Conservation (phyloP, 1,140 invertebrate species). For the Hesperophylax magnus region DNA sequence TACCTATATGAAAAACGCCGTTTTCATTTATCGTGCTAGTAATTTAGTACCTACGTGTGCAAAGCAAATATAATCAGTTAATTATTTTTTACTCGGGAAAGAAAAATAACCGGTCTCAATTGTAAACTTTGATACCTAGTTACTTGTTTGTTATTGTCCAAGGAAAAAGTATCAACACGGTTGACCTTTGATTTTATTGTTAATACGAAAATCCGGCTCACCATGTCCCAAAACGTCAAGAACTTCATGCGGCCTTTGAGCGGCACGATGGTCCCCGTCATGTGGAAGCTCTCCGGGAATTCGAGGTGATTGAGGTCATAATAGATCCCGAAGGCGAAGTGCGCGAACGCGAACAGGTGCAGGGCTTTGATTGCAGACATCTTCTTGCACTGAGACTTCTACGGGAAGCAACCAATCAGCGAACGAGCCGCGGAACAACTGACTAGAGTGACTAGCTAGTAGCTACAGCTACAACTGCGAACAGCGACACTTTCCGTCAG, state of each 20-base stretch:
- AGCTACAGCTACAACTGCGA: no score
- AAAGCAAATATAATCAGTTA: no score
- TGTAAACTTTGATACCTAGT: no score
- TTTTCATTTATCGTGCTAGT: no score
- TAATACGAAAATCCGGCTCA: slow-evolving; percentile 18
- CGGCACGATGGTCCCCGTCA: slow-evolving; percentile 45
- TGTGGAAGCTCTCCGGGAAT: slow-evolving; percentile 40
- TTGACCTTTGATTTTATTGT: no score
- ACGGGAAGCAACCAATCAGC: slow-evolving; percentile 1
- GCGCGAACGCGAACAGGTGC: slow-evolving; percentile 37
- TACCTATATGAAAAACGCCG: no score
- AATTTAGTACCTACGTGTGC: no score
- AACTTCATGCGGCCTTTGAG: slow-evolving; percentile 52
- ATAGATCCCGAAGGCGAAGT: slow-evolving; percentile 43
- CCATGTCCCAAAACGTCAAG: slow-evolving; percentile 56
- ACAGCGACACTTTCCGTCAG: no score
- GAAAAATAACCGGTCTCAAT: no score
- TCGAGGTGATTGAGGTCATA: slow-evolving; percentile 47
- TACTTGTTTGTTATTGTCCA: no score
- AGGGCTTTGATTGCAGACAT: slow-evolving; percentile 40
- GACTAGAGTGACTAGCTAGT: not conserved
- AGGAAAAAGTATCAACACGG: no score
- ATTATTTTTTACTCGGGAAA: no score
- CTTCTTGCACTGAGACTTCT: not conserved
- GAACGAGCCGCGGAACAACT: not conserved